Conservation (phyloP, 2,797 vertebrate species). For the Chelon labrosus region DNA sequence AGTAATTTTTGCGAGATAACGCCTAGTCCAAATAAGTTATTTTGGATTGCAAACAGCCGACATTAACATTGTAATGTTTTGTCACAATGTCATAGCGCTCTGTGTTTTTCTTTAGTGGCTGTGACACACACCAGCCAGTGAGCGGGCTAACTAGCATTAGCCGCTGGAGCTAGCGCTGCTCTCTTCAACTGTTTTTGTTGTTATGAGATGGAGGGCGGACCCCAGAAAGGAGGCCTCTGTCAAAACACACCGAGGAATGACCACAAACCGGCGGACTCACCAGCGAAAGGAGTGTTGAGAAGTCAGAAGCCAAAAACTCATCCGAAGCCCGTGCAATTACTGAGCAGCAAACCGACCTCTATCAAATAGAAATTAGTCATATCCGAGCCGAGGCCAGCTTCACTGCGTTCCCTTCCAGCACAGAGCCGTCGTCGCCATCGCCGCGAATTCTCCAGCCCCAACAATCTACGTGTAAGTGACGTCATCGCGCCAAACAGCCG, state of each 20-base stretch:
- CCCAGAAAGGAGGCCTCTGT: constrained; percentile 84
- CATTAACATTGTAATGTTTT: background rate
- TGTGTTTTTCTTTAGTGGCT: constrained; percentile 1
- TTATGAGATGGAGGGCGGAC: constrained; percentile 90
- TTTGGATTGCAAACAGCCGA: background rate
- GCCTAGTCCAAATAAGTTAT: background rate
- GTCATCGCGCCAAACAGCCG: constrained; percentile 65
- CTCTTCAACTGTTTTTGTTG: constrained; percentile 84
- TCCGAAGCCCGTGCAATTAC: constrained; percentile 68
- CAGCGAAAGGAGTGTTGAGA: constrained; percentile 49
- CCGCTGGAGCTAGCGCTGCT: constrained; percentile 60
- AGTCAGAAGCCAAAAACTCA: constrained; percentile 49
- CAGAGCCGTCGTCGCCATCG: constrained; percentile 80
- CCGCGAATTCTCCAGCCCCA: constrained; percentile 76
- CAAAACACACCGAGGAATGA: constrained; percentile 77
- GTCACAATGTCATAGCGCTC: background rate
- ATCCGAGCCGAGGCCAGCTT: constrained; percentile 78
- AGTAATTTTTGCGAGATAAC: constrained; percentile 25
- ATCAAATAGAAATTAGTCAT: constrained; percentile 66
- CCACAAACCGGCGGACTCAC: constrained; percentile 74
- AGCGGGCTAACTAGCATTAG: constrained; percentile 51
- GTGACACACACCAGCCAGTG: constrained; percentile 9
- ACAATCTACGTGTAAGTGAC: constrained; percentile 63
- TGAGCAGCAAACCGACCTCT: constrained; percentile 59
- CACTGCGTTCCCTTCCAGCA: constrained; percentile 70